phyloP scores from a whole-genome alignment of 2,113 vertebrate species.

The Hippopotamus amphibius region DNA sequence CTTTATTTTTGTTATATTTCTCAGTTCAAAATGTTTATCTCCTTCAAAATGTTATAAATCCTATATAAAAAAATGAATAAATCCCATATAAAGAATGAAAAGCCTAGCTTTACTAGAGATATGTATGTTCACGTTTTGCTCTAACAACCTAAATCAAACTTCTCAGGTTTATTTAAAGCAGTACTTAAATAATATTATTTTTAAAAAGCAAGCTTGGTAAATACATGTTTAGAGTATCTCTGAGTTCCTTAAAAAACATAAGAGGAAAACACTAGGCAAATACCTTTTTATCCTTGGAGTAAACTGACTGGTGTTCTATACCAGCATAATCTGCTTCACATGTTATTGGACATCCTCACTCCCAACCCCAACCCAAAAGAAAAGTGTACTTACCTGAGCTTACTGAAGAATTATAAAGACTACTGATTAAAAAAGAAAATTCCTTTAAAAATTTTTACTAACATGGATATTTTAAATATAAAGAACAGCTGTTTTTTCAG shows the following conservation, averaged over 20 bases:
- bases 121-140: background rate
- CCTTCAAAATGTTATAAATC: slow-evolving; percentile 32
- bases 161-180: slow-evolving; percentile 50
- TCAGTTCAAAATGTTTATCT: slow-evolving; percentile 24
- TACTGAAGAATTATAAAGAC: background rate
- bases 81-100: slow-evolving; percentile 27
- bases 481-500: slow-evolving; percentile 13
- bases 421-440: background rate
- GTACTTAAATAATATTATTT: background rate
- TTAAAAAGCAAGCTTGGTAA: background rate
- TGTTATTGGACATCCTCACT: background rate
- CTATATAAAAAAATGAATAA: background rate
- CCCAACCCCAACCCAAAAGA: background rate
- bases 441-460: background rate
- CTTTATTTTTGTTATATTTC: background rate
- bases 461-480: background rate
- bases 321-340: background rate
- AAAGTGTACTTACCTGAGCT: slow-evolving; percentile 3
- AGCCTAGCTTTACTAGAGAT: background rate
- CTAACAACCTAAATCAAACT: background rate
- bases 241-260: background rate
- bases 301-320: background rate
- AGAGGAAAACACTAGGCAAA: background rate
- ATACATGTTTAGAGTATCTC: background rate
- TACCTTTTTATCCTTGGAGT: background rate